Percentiles rank a stretch among this genome's conserved stretches.
phyloP scores from a whole-genome alignment of 1,140 invertebrate species.

The Triops cancriformis region DNA sequence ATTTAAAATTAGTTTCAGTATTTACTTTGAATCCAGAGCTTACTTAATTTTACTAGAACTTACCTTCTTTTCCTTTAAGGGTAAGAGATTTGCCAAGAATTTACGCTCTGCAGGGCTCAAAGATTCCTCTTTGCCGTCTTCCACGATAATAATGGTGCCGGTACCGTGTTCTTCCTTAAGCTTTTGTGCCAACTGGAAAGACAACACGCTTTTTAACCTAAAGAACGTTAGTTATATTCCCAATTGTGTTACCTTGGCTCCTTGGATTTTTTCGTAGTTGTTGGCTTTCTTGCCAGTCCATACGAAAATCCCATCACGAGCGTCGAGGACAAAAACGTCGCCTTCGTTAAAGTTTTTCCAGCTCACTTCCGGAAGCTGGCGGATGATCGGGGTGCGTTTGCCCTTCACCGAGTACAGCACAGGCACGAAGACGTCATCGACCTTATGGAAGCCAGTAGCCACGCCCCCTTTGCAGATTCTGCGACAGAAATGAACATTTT shows the following conservation, averaged over 20 bases:
- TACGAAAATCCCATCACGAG: constrained; percentile 57
- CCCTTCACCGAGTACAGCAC: constrained; percentile 63
- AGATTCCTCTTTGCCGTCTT: constrained; percentile 75
- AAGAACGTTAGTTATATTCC: not conserved
- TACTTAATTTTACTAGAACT: no score
- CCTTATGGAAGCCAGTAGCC: constrained; percentile 46
- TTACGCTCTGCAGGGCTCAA: constrained; percentile 52
- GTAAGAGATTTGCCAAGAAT: constrained; percentile 58
- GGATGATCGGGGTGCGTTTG: constrained; percentile 53
- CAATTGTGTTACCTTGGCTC: constrained; percentile 36
- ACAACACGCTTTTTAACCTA: not conserved
- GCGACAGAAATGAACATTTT: constrained; percentile 23
- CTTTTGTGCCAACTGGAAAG: constrained; percentile 37
- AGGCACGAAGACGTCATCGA: constrained; percentile 44
- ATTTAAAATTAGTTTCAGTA: no score
- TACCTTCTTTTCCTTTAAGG: constrained; percentile 46
- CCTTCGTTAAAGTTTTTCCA: constrained; percentile 78
- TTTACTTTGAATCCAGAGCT: no score
- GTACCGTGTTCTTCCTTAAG: constrained; percentile 40
- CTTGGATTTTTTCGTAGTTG: constrained; percentile 56
- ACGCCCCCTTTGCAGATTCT: constrained; percentile 52
- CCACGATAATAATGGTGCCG: constrained; percentile 58
- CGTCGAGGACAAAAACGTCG: constrained; percentile 76
- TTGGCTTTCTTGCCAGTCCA: constrained; percentile 73
- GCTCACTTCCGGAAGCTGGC: constrained; percentile 54